Conservation (phyloP, 2,797 vertebrate genomes). For the Acipenser oxyrinchus region DNA sequence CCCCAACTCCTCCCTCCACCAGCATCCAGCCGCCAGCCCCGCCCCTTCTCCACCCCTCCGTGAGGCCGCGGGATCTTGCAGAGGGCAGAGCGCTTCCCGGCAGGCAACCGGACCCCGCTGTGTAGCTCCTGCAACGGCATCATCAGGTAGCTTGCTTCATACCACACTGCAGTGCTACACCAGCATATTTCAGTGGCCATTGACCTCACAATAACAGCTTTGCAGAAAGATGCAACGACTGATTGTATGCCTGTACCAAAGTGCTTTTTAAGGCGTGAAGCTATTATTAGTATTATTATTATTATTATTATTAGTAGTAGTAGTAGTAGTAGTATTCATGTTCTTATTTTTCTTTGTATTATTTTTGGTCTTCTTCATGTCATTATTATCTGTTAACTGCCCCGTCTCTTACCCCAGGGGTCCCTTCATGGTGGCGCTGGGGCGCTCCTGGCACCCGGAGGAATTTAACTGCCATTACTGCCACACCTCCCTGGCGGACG, state of each 20-base stretch:
- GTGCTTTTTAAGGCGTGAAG: too few relatives aligned
- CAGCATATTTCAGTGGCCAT: too few relatives aligned
- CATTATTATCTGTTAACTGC: too few relatives aligned
- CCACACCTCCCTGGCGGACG: slow-evolving; percentile 85
- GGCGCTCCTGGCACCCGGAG: slow-evolving; percentile 95
- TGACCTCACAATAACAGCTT: too few relatives aligned
- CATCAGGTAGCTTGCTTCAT: slow-evolving; percentile 68
- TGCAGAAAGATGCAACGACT: too few relatives aligned
- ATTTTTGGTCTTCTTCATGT: too few relatives aligned
- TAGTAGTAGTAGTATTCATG: too few relatives aligned
- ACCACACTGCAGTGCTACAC: too few relatives aligned
- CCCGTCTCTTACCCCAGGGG: slow-evolving; percentile 56
- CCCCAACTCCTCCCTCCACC: slow-evolving; percentile 36
- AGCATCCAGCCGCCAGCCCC: slow-evolving; percentile 5
- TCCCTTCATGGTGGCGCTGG: slow-evolving; percentile 92
- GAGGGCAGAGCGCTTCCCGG: slow-evolving; percentile 84
- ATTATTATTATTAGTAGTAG: too few relatives aligned
- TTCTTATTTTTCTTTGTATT: too few relatives aligned
- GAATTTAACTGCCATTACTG: slow-evolving; percentile 97
- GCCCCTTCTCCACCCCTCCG: slow-evolving; percentile 45
- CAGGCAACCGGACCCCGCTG: slow-evolving; percentile 81
- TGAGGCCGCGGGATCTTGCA: slow-evolving; percentile 80
- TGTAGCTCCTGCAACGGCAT: slow-evolving; percentile 85
- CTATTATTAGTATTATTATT: too few relatives aligned
- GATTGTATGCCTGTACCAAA: too few relatives aligned